A percentile compares a stretch with the other conserved stretches of the same genome.
Evolutionary conservation across 2,113 vertebrate genomes (phyloP).

Genomic region (Prunella himalayana): DNA sequence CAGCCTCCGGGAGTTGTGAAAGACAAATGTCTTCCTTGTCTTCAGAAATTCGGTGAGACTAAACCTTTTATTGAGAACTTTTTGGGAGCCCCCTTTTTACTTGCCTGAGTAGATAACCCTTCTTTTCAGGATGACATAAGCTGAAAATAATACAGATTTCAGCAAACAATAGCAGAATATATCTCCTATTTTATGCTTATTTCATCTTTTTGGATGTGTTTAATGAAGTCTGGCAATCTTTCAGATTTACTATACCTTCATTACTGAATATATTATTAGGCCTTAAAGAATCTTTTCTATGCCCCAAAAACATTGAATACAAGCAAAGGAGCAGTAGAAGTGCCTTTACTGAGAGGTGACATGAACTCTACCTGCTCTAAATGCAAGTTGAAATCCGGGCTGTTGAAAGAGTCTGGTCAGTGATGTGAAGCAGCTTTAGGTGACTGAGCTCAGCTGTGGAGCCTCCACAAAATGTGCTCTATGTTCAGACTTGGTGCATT

Average conservation of each 20-base stretch:
- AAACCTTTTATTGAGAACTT: not conserved
- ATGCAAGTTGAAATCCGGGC: not conserved
- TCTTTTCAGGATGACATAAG: not conserved
- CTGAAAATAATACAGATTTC: not conserved
- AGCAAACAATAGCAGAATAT: not conserved
- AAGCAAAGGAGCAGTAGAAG: not conserved
- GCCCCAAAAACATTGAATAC: not conserved
- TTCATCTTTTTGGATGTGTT: not conserved
- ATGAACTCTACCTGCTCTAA: not conserved
- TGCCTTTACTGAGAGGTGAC: not conserved
- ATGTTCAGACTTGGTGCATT: not conserved
- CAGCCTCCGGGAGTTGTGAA: not conserved
- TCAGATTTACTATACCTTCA: not conserved
- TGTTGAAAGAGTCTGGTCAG: not conserved
- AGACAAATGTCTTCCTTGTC: not conserved
- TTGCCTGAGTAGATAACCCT: not conserved
- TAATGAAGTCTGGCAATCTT: not conserved
- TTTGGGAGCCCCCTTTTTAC: not conserved
- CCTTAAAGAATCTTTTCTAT: not conserved
- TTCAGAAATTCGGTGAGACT: not conserved
- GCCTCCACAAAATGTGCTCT: not conserved
- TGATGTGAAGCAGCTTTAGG: not conserved
- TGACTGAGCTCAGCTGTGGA: not conserved
- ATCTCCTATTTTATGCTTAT: not conserved
- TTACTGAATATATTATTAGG: not conserved